A percentile compares a stretch with the other conserved stretches of the same genome.
These are phyloP conservation scores for Oreohelix idahoensis DNA, from an alignment of 1,140 invertebrate species.

Conservation along the genomic window DNA sequence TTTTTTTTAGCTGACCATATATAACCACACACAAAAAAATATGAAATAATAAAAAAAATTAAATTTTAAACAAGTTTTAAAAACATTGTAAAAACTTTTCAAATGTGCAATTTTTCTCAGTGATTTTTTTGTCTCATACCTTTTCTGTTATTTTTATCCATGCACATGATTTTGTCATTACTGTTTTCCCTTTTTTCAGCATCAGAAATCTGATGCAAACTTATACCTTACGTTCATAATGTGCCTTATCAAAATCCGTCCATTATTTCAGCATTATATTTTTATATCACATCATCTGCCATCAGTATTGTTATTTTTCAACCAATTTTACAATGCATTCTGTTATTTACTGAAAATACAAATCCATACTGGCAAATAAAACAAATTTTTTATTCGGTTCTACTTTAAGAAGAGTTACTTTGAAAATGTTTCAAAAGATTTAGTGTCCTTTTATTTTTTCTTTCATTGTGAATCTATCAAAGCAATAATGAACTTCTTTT, in stretches of 20 bases:
- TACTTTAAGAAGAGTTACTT: too few species aligned
- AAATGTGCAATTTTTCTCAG: neutral
- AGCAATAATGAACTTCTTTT: too few species aligned
- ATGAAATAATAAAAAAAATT: too few species aligned
- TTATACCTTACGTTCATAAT: neutral
- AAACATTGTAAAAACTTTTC: neutral
- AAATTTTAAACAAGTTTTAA: neutral
- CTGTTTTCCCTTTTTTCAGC: neutral
- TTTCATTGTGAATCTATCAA: too few species aligned
- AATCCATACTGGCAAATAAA: neutral
- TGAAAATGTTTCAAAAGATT: too few species aligned
- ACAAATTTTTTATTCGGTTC: too few species aligned
- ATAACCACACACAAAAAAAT: too few species aligned
- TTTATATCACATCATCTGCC: neutral
- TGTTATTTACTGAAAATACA: neutral
- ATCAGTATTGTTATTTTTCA: neutral
- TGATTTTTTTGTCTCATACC: neutral
- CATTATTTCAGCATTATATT: constrained; percentile 3
- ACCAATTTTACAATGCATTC: neutral
- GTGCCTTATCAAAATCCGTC: constrained; percentile 41
- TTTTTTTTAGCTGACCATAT: too few species aligned
- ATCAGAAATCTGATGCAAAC: neutral
- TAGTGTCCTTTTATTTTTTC: too few species aligned
- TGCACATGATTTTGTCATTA: neutral
- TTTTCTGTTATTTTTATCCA: neutral